These are phyloP conservation scores for Ptychadena robeensis DNA, from an alignment of 2,797 vertebrate genomes.

Conservation along the genomic window DNA sequence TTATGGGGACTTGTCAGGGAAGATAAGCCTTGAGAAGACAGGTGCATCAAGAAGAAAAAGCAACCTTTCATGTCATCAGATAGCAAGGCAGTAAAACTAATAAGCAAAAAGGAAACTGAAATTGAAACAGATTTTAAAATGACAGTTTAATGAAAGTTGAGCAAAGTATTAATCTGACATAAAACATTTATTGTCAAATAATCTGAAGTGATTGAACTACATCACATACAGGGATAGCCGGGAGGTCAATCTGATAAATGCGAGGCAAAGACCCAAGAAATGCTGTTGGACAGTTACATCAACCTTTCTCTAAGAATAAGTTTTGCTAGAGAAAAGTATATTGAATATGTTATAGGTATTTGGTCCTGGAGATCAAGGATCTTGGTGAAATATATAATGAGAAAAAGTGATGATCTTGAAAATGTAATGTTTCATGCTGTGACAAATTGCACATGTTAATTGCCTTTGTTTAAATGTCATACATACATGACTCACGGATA, in stretches of 20 bases:
- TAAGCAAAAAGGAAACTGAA: constrained; percentile 57
- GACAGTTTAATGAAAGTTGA: constrained; percentile 62
- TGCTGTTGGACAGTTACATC: not conserved
- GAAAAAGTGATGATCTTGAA: not conserved
- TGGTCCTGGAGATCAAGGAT: not conserved
- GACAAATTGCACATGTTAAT: not conserved
- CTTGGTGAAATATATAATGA: not conserved
- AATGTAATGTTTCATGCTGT: not conserved
- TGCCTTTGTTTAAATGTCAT: not conserved
- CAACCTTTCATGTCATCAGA: constrained; percentile 61
- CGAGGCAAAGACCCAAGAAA: constrained; percentile 11
- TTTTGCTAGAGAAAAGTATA: not conserved
- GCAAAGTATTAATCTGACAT: constrained; percentile 60
- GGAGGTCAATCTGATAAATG: constrained; percentile 30
- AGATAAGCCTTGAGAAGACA: constrained; percentile 58
- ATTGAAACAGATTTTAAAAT: constrained; percentile 60
- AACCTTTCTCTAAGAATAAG: not conserved
- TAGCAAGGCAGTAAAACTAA: constrained; percentile 59
- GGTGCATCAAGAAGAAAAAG: constrained; percentile 59
- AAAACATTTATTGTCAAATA: constrained; percentile 53
- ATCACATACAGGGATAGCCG: not conserved
- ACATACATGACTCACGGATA: too few species aligned
- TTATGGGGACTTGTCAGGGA: constrained; percentile 47
- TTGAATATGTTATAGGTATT: not conserved
- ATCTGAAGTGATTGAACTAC: constrained; percentile 47